phyloP scores from a whole-genome alignment of 2,797 vertebrate genomes.

The Neosilurus mollespiculum region DNA sequence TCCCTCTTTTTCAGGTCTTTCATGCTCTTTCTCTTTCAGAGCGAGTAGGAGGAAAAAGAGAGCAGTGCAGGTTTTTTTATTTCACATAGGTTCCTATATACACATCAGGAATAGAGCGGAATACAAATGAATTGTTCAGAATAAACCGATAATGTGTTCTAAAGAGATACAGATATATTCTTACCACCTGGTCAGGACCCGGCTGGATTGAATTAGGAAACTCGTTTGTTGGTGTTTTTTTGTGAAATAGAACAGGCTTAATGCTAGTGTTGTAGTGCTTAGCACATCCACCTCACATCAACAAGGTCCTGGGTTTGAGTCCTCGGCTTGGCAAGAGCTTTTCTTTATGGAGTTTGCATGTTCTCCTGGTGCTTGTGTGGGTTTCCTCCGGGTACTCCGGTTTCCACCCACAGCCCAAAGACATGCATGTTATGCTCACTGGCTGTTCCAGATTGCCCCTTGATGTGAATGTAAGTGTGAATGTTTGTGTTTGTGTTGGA shows the following conservation, averaged over 20 bases:
- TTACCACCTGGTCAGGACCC: background rate
- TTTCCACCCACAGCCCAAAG: no score
- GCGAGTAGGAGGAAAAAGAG: slow-evolving; percentile 37
- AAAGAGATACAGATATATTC: background rate
- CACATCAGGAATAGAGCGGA: background rate
- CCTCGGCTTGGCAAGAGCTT: no score
- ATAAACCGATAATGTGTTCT: background rate
- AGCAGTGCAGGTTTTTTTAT: background rate
- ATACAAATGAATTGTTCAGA: background rate
- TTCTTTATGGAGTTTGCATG: no score
- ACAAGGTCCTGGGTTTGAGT: no score
- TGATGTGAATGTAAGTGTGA: no score
- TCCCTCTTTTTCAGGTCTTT: background rate
- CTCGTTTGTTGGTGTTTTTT: background rate
- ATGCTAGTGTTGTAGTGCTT: background rate
- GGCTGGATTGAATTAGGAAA: background rate
- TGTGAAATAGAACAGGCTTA: background rate
- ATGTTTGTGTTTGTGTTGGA: no score
- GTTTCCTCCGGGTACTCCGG: no score
- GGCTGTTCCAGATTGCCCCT: no score
- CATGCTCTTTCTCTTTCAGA: slow-evolving; percentile 8
- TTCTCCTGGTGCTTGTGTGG: no score
- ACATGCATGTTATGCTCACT: no score
- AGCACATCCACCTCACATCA: no score
- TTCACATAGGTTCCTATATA: background rate